These are phyloP conservation scores for Drosophila repleta DNA, from an alignment of 1,140 invertebrate species.

Conservation along the genomic window DNA sequence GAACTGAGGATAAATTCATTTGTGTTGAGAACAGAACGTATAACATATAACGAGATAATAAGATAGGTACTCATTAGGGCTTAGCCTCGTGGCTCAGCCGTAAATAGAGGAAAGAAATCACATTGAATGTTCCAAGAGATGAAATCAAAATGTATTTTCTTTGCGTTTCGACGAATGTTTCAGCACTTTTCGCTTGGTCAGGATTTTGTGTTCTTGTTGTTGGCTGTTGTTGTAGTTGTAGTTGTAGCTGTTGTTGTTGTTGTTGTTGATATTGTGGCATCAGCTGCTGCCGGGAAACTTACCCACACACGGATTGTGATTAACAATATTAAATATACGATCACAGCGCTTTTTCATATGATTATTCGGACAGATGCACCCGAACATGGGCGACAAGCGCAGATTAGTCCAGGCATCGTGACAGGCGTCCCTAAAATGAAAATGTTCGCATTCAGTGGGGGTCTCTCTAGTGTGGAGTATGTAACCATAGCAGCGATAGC, in stretches of 20 bases:
- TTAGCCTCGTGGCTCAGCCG: conserved; percentile 4
- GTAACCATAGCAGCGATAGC: background rate
- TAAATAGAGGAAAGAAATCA: conserved; percentile 14
- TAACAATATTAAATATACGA: conserved; percentile 92
- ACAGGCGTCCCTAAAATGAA: conserved; percentile 89
- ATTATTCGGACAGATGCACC: conserved; percentile 95
- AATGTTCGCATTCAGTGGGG: conserved; percentile 21
- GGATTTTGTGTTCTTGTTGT: conserved; percentile 26
- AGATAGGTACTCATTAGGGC: conserved; percentile 16
- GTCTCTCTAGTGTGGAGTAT: too few relatives aligned
- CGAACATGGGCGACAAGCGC: conserved; percentile 93
- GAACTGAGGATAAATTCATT: conserved; percentile 32
- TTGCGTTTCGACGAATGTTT: conserved; percentile 43
- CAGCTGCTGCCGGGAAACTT: conserved; percentile 85
- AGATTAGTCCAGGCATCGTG: conserved; percentile 93
- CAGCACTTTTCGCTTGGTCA: conserved; percentile 11
- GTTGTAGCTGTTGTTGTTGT: conserved; percentile 35
- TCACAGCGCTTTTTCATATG: conserved; percentile 94
- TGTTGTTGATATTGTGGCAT: conserved; percentile 27
- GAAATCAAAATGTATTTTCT: conserved; percentile 37
- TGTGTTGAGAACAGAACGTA: conserved; percentile 39
- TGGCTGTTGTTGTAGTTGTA: conserved; percentile 52
- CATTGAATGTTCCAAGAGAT: conserved; percentile 9
- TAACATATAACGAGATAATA: conserved; percentile 29
- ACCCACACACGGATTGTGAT: conserved; percentile 96